These are phyloP conservation scores for Melitaea athalia DNA, from an alignment of 2,888 invertebrate genomes.

Conservation along the genomic window DNA sequence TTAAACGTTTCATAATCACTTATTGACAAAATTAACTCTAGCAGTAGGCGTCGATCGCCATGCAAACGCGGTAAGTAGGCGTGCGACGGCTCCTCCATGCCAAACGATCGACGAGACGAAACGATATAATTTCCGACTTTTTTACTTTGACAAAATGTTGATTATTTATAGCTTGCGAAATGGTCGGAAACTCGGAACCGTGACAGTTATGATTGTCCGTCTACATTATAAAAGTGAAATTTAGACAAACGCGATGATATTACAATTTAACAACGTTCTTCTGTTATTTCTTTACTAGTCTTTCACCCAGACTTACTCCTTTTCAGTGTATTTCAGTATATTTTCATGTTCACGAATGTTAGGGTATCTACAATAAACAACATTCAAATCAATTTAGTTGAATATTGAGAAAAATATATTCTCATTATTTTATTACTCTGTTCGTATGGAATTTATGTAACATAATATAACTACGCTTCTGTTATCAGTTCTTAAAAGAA, in stretches of 20 bases:
- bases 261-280: slow-evolving; percentile 22
- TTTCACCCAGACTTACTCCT: no score
- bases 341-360: no score
- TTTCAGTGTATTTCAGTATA: no score
- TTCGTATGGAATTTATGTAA: no score
- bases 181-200: slow-evolving; percentile 21
- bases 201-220: slow-evolving; percentile 34
- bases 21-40: slow-evolving; percentile 52
- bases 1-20: slow-evolving; percentile 50
- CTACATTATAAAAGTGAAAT: slow-evolving; percentile 27
- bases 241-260: slow-evolving; percentile 20
- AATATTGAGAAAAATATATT: no score
- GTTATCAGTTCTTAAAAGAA: no score
- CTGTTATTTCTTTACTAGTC: slow-evolving; percentile 2
- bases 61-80: slow-evolving; percentile 56
- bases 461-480: no score
- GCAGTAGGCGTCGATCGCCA: slow-evolving; percentile 47
- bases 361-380: not conserved
- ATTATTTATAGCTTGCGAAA: slow-evolving; percentile 36
- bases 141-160: slow-evolving; percentile 43
- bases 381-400: no score
- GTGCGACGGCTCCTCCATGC: slow-evolving; percentile 59
- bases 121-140: slow-evolving; percentile 54
- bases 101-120: slow-evolving; percentile 59
- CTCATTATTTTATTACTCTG: no score